Evolutionary conservation across 2,113 vertebrate species (phyloP), one percentile per base, ranked within the genome.

Genomic region (Pungitius pungitius): DNA sequence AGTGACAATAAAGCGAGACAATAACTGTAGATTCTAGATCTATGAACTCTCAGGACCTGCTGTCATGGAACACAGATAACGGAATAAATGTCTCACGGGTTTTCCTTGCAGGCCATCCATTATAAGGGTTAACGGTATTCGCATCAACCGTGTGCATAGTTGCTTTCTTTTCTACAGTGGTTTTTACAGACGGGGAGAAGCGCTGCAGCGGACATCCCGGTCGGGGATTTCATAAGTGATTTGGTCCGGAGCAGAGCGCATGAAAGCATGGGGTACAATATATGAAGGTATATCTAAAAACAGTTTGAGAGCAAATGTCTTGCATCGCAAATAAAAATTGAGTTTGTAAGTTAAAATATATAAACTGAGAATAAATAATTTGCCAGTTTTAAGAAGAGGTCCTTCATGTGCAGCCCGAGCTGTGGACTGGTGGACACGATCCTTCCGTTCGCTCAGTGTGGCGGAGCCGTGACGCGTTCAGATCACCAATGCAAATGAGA

Each of bases 401-500:
- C 6, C 61, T 55, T 9, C 42, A 4, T 47, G 65, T 54, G 66
- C 69, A 59, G 22, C n/a, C n/a, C 49, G 49, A 62, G 68, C 71
- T 73, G 58, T 7, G 51, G 73, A 67, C 78, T 30, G 65, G 64
- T 69, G 85, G 81, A 85, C 88, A 77, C 73, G 56, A 76, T 49
- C 59, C 77, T 43, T 47, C 47, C 22, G 51, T 65, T 64, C 37
- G 60, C 74, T 77, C 75, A 43, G 67, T 52, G 49, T 49, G 61
- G 66, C 69, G 75, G 72, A 79, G 77, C 79, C 56, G 84, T 87
- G 87, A 91, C 86, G 90, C 84, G 85, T 71, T 78, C 30, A 73
- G 65, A 91, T 88, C 89, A 76, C 87, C 85, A 83, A 92, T 91
- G 89, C 89, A 91, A 91, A 92, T 91, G 64, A 88, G 82, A 86